phyloP scores from a whole-genome alignment of 2,888 invertebrate genomes.

The Esperia sulphurella region DNA sequence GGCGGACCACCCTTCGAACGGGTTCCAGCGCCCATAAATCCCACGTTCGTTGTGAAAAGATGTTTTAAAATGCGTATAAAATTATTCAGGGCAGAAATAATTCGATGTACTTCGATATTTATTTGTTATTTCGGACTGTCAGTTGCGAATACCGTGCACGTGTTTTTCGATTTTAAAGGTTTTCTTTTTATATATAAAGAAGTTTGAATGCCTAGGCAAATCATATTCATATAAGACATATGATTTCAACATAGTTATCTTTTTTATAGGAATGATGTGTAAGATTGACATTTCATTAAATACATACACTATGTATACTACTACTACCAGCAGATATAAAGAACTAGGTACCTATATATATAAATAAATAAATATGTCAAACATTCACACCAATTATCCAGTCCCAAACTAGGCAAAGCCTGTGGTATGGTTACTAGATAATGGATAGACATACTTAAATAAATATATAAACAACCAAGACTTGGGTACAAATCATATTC shows the following conservation, averaged over 20 bases:
- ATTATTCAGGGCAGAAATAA: constrained; percentile 76
- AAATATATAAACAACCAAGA: no score
- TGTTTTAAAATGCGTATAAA: constrained; percentile 78
- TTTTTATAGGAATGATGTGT: not conserved
- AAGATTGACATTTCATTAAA: no score
- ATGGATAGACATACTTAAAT: no score
- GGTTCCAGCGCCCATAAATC: constrained; percentile 72
- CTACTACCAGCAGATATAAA: no score
- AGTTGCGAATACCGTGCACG: constrained; percentile 54
- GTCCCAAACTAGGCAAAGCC: no score
- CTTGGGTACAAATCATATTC: no score
- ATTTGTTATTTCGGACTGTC: constrained; percentile 51
- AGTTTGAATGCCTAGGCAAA: not conserved
- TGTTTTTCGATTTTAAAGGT: constrained; percentile 32
- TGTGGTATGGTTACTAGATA: no score
- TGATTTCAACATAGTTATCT: not conserved
- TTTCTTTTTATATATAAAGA: not conserved
- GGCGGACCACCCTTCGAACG: constrained; percentile 71
- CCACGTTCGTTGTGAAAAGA: constrained; percentile 75
- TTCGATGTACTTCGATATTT: constrained; percentile 57
- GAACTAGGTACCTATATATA: no score
- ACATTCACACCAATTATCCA: no score
- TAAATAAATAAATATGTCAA: no score
- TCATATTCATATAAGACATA: not conserved
- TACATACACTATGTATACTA: no score